Evolutionary conservation across 2,113 vertebrate species (phyloP), one percentile per base, ranked within the genome.

Genomic region (Rhinolophus ferrumequinum): DNA sequence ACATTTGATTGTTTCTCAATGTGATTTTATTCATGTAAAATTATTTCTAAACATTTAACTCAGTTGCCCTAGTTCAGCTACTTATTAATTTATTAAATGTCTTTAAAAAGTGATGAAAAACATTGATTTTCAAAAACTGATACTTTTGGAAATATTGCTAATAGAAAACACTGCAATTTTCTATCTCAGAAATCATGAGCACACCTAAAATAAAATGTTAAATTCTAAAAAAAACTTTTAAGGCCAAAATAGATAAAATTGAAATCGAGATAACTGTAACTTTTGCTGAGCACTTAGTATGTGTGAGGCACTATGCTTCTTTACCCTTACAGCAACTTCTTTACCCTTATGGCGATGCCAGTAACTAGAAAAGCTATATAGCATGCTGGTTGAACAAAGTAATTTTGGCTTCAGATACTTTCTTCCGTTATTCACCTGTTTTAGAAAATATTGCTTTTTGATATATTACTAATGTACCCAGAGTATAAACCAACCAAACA

Each of bases 41-140:
- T 95, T 62, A 60, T 88, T 77, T 92, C 35, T 90, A 79, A 94
- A 44, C 2, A 94, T 54, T 54, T 73, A 86, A 70, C n/a, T 83
- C 62, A 79, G n/a, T 47, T 88, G 28, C 26, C 15, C 11, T 35
- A 67, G 21, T 41, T 79, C 50, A 2, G 9, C 30, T 86, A 26
- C n/a, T 87, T 82, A 76, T 75, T 92, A 56, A 89, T 58, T 64
- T 76, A 77, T 26, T 41, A 66, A 89, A 66, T 96, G 8, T 44
- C 30, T 77, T 76, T 90, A 15, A 28, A 95, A 87, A 54, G 38
- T 8, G 21, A 75, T 26, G 13, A 85, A 92, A 58, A 58, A 41
- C 12, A 13, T 38, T 54, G 50, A 79, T 44, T 82, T 96, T 80
- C 30, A 79, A 60, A 94, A 88, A 93, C 14, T 30, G 19, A 35